phyloP scores from a whole-genome alignment of 2,113 vertebrate species.

The Sminthopsis crassicaudata region DNA sequence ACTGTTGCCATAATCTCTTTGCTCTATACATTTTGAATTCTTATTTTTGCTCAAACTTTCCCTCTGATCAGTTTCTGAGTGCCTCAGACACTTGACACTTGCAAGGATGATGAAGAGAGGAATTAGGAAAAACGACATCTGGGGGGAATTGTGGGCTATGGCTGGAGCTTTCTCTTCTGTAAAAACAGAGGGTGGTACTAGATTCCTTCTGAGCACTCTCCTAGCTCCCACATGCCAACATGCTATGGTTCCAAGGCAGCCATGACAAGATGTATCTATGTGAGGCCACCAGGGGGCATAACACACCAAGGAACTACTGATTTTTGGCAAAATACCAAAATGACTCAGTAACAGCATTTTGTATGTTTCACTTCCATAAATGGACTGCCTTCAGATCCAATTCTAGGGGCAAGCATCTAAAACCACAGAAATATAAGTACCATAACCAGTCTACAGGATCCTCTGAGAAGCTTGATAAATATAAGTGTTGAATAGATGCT shows the following conservation, averaged over 20 bases:
- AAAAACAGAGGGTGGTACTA: neutral
- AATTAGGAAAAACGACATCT: neutral
- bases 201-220: neutral
- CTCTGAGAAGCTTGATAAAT: neutral
- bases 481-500: neutral
- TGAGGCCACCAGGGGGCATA: constrained; percentile 67
- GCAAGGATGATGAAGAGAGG: neutral
- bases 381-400: neutral
- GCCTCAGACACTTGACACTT: neutral
- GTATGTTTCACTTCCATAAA: neutral
- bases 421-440: neutral
- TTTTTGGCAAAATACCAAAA: neutral
- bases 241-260: no score
- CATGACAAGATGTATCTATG: neutral
- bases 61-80: neutral
- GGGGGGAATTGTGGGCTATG: constrained; percentile 1
- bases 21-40: neutral
- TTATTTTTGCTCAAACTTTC: neutral
- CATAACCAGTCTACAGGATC: neutral
- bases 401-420: neutral
- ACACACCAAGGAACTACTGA: constrained; percentile 5
- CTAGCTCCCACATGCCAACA: fast-evolving
- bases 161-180: neutral
- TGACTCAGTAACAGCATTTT: neutral
- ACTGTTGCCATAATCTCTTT: neutral